Evolutionary conservation across 2,797 vertebrate genomes (phyloP), one percentile per base, ranked within the genome.

Genomic region (Sebastes miniatus): DNA sequence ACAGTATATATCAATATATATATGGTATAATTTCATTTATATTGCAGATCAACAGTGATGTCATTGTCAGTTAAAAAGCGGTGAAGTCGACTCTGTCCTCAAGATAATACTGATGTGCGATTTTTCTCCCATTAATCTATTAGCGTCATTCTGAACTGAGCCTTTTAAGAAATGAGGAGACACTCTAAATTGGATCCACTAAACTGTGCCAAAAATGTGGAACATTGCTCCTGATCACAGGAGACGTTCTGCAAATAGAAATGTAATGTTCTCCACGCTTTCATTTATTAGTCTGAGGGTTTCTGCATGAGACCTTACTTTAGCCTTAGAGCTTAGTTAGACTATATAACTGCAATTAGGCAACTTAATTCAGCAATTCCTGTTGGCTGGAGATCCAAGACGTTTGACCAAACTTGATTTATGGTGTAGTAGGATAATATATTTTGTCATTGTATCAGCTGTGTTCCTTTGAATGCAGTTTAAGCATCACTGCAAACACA

Each of bases 181-280:
- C 68, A 72, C 58, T 78, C 59, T 85, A 80, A 89, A 92, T 88
- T 84, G 74, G 84, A 92, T 88, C 77, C 11, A 69, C 59, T 79
- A 81, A 92, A 91, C 63, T 85, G 78, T 91, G 87, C 72, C 85
- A 89, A 68, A 83, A 89, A 93, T 91, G 77, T 91, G 76, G 90
- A 92, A 83, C 93, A 87, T 68, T 65, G 70, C 56, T 77, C 50
- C 73, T 84, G 72, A 90, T 87, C 87, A 77, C 86, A 50, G 68
- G 90, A 89, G 87, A 88, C 77, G 54, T 66, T 50, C 88, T 81
- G 61, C 76, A 87, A 91, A 89, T 90, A 86, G 87, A 80, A 83
- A 78, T 71, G 47, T 77, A 86, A 78, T 79, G 64, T 83, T 52
- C 81, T 87, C 59, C 34, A 69, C 75, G 54, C 70, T 73, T 73